A percentile compares a stretch with the other conserved stretches of the same genome.
These are phyloP conservation scores for Thamnaconus septentrionalis DNA, from an alignment of 2,113 vertebrate genomes.

Conservation along the genomic window DNA sequence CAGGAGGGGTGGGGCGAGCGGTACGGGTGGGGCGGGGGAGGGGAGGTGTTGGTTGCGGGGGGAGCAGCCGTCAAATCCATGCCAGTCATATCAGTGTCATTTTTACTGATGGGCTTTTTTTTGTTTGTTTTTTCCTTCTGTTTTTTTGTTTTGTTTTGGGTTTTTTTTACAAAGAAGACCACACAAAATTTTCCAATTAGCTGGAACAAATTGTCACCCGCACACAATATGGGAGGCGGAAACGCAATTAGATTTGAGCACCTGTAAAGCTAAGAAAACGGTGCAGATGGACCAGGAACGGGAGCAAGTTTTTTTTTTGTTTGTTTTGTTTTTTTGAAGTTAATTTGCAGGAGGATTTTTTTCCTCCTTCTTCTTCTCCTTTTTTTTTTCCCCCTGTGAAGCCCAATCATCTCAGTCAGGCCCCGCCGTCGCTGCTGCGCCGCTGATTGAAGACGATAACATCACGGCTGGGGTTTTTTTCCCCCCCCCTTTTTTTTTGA, in stretches of 20 bases:
- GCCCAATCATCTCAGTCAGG: conserved; percentile 54
- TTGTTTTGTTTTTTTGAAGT: conserved; percentile 30
- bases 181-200: conserved; percentile 58
- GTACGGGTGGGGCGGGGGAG: too few species aligned
- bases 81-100: conserved; percentile 57
- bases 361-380: too few species aligned
- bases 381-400: conserved; percentile 22
- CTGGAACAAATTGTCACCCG: conserved; percentile 57
- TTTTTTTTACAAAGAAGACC: conserved; percentile 28
- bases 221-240: conserved; percentile 35
- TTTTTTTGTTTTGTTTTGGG: background rate
- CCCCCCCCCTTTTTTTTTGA: conserved; percentile 19
- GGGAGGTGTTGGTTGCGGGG: too few species aligned
- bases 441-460: conserved; percentile 73
- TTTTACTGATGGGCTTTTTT: conserved; percentile 38
- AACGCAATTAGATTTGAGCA: conserved; percentile 46
- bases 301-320: conserved; percentile 15
- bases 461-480: conserved; percentile 59
- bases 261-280: conserved; percentile 12
- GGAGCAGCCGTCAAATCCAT: conserved; percentile 48
- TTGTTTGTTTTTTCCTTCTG: too few species aligned
- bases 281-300: conserved; percentile 31
- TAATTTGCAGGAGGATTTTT: conserved; percentile 28
- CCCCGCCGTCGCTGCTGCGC: conserved; percentile 45
- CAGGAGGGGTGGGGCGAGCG: conserved; percentile 34